phyloP scores from a whole-genome alignment of 2,113 vertebrate genomes.

The Caranx melampygus region DNA sequence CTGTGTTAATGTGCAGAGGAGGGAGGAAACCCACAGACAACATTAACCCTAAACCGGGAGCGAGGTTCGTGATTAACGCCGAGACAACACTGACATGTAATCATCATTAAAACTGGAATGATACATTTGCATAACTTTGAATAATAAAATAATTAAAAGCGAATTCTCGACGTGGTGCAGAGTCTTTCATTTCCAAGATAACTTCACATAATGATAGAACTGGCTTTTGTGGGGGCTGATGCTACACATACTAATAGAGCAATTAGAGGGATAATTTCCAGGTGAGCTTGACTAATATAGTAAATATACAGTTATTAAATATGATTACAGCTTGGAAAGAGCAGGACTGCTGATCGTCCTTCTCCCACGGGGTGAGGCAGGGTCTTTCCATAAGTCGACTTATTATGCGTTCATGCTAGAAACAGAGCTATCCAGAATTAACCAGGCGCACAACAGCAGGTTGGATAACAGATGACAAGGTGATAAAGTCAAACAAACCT shows the following conservation, averaged over 20 bases:
- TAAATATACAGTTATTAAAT: conserved; percentile 80
- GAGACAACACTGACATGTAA: conserved; percentile 44
- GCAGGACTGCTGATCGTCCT: conserved; percentile 30
- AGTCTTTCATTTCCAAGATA: conserved; percentile 71
- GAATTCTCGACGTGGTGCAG: conserved; percentile 50
- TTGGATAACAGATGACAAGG: neutral
- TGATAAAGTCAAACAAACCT: neutral
- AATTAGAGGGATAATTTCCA: conserved; percentile 77
- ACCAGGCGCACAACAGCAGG: neutral
- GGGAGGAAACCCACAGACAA: conserved; percentile 63
- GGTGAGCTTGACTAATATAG: conserved; percentile 74
- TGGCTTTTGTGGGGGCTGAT: conserved; percentile 66
- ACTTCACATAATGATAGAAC: conserved; percentile 70
- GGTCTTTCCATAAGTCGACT: conserved; percentile 29
- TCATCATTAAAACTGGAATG: conserved; percentile 67
- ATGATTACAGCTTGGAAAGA: conserved; percentile 72
- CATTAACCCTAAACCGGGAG: conserved; percentile 71
- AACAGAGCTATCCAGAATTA: neutral
- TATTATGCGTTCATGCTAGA: neutral
- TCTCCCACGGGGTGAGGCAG: neutral
- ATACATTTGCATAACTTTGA: conserved; percentile 65
- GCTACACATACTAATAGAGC: conserved; percentile 74
- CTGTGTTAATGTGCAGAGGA: conserved; percentile 61
- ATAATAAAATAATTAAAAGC: conserved; percentile 68
- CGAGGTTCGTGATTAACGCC: conserved; percentile 37